Conservation (phyloP, 2,113 vertebrate genomes). For the Microcebus murinus region DNA sequence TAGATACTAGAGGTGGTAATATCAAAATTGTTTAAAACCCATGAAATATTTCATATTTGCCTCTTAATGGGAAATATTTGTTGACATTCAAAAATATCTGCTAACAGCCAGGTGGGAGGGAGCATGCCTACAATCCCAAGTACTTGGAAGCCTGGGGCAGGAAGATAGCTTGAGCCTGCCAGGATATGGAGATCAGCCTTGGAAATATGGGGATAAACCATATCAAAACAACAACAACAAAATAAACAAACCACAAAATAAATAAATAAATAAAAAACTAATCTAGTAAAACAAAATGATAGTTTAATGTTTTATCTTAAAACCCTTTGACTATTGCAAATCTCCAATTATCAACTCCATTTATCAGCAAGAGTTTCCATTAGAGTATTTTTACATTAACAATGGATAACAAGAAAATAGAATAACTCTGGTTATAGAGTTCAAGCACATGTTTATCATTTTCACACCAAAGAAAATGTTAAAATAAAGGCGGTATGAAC, state of each 20-base stretch:
- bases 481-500: not conserved
- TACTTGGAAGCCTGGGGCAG: not conserved
- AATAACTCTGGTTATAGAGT: not conserved
- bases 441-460: not conserved
- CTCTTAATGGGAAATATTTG: not conserved
- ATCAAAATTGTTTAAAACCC: not conserved
- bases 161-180: not conserved
- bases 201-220: not conserved
- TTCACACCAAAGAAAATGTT: slow-evolving; percentile 2
- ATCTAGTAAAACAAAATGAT: not conserved
- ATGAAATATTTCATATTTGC: not conserved
- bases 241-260: too few relatives aligned
- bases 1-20: not conserved
- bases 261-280: not conserved
- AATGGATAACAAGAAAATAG: slow-evolving; percentile 3
- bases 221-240: not conserved
- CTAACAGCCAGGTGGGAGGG: not conserved
- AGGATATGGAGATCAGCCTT: not conserved
- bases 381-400: slow-evolving; percentile 28
- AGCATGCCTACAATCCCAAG: not conserved
- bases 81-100: not conserved
- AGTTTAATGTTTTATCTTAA: not conserved
- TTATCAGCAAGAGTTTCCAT: not conserved
- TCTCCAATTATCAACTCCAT: not conserved
- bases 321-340: not conserved